Evolutionary conservation across 2,888 invertebrate species (phyloP), one percentile per base, ranked within the genome.

Genomic region (Agonopterix subpropinquella): DNA sequence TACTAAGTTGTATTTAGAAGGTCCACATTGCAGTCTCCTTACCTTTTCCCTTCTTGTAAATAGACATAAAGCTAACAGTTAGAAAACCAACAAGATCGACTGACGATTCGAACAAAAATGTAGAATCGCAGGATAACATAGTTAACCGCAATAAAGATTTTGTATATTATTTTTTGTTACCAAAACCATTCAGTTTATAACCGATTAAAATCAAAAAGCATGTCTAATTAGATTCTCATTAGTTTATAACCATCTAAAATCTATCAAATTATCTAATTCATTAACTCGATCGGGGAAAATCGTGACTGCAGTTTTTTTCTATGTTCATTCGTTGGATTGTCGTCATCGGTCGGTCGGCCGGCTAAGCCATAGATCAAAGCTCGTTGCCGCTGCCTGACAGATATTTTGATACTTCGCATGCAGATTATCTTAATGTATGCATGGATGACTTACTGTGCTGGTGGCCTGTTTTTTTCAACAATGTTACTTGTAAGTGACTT

Each of bases 401-500:
- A 80, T 82, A 84, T 83, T 82, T 79, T 80, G 79, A 82, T 84
- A 83, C 71, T 76, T 77, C 65, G 71, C 76, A 58, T 58, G 59
- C 67, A 75, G 75, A 83, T 82, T 77, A 80, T 76, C 72, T 77
- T 79, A 82, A 79, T 81, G 57, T 80, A 82, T 84, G 73, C 85
- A 80, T 64, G 79, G 79, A 80, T 80, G 80, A 76, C 77, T 85
- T 82, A 77, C 75, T 64, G 69, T 60, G 70, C 70, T 67, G 79
- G 83, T 80, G 83, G 80, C 73, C 77, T 70, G 72, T 73, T 79
- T 79, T 64, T 74, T 77, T 74, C 69, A 65, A 68, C 81, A 83
- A 84, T 76, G 82, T 84, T 73, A 83, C 72, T 78, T 76, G 78
- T 80, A 80, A 78, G 81, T 86, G 77, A 86, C 84, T 79, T 85